A percentile compares a stretch with the other conserved stretches of the same genome.
phyloP scores from a whole-genome alignment of 2,888 invertebrate species.

The Trilocha varians region DNA sequence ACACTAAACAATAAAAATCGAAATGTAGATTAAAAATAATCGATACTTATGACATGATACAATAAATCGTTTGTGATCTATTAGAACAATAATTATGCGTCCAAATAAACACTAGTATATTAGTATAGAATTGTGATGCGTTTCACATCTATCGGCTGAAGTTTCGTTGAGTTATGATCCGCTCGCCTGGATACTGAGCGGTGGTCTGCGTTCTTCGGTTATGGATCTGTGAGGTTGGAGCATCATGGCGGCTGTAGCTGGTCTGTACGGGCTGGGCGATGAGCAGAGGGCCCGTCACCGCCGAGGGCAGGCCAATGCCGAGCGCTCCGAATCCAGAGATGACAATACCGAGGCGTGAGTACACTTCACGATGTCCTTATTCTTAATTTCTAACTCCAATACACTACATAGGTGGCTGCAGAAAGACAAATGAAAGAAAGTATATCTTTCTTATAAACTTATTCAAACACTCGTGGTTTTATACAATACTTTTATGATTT shows the following conservation, averaged over 20 bases:
- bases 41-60: constrained; percentile 55
- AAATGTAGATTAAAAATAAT: constrained; percentile 4
- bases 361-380: too few species aligned
- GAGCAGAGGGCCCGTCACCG: constrained; percentile 75
- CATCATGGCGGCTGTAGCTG: constrained; percentile 84
- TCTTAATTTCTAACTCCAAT: neutral
- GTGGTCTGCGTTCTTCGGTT: neutral
- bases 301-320: constrained; percentile 75
- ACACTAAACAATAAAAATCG: neutral
- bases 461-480: too few species aligned
- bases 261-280: constrained; percentile 85
- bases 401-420: too few species aligned
- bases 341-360: constrained; percentile 75
- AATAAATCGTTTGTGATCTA: constrained; percentile 64
- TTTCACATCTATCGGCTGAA: neutral
- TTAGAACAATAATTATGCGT: constrained; percentile 55
- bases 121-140: constrained; percentile 26
- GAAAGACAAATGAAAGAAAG: too few species aligned
- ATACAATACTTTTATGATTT: too few species aligned
- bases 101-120: constrained; percentile 55
- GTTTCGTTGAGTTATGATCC: neutral
- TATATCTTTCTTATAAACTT: too few species aligned
- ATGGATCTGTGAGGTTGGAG: constrained; percentile 21
- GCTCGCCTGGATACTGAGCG: neutral
- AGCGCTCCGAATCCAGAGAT: constrained; percentile 76